Conservation (phyloP, 2,888 invertebrate species). For the Meloe dianella region DNA sequence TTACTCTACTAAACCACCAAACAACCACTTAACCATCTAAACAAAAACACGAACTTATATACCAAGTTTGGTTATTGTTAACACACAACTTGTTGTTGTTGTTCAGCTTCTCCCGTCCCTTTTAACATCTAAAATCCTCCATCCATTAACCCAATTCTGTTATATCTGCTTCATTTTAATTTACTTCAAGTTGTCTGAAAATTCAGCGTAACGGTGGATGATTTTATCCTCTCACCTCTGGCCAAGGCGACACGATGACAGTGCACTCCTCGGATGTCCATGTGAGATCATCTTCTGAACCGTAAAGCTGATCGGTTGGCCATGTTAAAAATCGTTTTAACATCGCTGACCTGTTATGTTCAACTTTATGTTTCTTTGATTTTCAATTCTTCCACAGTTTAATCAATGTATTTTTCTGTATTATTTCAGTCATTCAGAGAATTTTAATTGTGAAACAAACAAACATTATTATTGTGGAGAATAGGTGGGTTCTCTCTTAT, state of each 20-base stretch:
- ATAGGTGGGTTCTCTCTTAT: too few relatives aligned
- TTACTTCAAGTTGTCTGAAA: not conserved
- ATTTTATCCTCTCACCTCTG: slow-evolving; percentile 54
- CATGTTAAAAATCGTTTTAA: slow-evolving; percentile 36
- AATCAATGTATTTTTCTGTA: too few relatives aligned
- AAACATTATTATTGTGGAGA: too few relatives aligned
- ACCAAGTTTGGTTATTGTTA: slow-evolving; percentile 5
- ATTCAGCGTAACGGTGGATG: slow-evolving; percentile 55
- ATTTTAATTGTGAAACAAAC: too few relatives aligned
- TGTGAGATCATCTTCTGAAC: slow-evolving; percentile 51
- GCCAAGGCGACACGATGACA: slow-evolving; percentile 32
- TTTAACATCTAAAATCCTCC: not conserved
- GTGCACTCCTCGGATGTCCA: slow-evolving; percentile 44
- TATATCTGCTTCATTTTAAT: not conserved
- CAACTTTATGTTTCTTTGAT: slow-evolving; percentile 19
- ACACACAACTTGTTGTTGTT: not conserved
- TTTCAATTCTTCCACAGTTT: too few relatives aligned
- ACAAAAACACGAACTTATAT: not conserved
- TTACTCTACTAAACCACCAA: not conserved
- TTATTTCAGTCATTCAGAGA: too few relatives aligned
- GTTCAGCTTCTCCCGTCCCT: not conserved
- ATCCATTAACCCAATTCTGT: not conserved
- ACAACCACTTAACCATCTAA: not conserved
- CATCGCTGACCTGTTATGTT: slow-evolving; percentile 37
- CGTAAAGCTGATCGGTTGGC: slow-evolving; percentile 54